These are phyloP conservation scores for Clitarchus hookeri DNA, from an alignment of 2,888 invertebrate species.

Conservation along the genomic window DNA sequence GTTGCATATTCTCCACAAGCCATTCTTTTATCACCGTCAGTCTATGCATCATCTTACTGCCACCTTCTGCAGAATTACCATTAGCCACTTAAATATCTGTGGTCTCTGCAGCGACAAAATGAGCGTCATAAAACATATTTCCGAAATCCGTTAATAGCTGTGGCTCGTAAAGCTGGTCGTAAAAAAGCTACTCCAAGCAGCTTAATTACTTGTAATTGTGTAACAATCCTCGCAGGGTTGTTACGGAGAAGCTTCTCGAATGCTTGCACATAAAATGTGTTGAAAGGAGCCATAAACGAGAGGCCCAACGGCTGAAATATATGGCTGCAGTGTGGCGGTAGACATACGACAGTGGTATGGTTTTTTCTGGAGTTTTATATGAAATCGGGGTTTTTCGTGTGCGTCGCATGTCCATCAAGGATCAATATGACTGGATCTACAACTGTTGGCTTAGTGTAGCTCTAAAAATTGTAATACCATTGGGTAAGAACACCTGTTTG, in stretches of 20 bases:
- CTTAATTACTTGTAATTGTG: slow-evolving; percentile 32
- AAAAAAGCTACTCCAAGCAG: slow-evolving; percentile 48
- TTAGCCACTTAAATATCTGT: neutral
- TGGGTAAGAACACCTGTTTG: slow-evolving; percentile 45
- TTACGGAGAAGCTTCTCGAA: slow-evolving; percentile 44
- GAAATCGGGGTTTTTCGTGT: slow-evolving; percentile 48
- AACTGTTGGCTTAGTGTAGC: slow-evolving; percentile 43
- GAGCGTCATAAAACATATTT: slow-evolving; percentile 28
- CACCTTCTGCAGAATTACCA: neutral
- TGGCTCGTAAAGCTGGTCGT: slow-evolving; percentile 44
- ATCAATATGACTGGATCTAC: slow-evolving; percentile 48
- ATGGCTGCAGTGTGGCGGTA: slow-evolving; percentile 48
- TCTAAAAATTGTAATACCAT: slow-evolving; percentile 52
- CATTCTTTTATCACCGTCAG: neutral
- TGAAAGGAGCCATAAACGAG: slow-evolving; percentile 47
- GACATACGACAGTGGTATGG: slow-evolving; percentile 47
- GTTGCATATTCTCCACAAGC: neutral
- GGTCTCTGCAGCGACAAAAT: neutral
- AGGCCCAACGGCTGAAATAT: slow-evolving; percentile 44
- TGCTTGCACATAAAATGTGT: slow-evolving; percentile 48
- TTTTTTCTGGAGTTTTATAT: slow-evolving; percentile 49
- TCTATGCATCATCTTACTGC: neutral
- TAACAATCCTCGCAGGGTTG: slow-evolving; percentile 48
- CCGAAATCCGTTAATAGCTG: slow-evolving; percentile 42
- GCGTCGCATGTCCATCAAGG: slow-evolving; percentile 49